phyloP scores from a whole-genome alignment of 2,888 invertebrate genomes.

The Pardosa pseudoannulata region DNA sequence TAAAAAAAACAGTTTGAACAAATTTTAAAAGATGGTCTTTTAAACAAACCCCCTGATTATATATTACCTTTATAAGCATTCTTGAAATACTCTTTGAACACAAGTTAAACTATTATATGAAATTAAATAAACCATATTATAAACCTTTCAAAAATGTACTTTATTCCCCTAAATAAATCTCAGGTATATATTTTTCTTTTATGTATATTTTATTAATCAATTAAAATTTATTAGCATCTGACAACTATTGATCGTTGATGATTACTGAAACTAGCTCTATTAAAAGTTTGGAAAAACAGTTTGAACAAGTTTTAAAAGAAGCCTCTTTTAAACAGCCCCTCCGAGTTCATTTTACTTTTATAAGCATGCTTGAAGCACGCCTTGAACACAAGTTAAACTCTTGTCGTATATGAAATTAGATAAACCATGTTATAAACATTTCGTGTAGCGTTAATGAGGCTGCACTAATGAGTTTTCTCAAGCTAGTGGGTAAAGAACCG shows the following conservation, averaged over 20 bases:
- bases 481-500: background rate
- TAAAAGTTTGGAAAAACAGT: background rate
- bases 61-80: no score
- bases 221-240: no score
- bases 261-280: no score
- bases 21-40: no score
- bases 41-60: no score
- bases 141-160: background rate
- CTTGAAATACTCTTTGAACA: no score
- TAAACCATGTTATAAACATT: constrained; percentile 2
- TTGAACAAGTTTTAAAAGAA: background rate
- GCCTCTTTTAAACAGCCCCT: background rate
- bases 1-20: no score
- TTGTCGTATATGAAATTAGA: background rate
- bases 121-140: background rate
- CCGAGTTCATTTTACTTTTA: background rate
- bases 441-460: background rate
- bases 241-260: no score
- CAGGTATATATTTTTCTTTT: no score
- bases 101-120: background rate
- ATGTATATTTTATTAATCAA: no score
- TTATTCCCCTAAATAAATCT: no score
- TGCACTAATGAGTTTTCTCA: background rate
- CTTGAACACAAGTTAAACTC: background rate
- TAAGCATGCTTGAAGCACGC: background rate